phyloP scores from a whole-genome alignment of 2,113 vertebrate species.

The Eulemur macaco region DNA sequence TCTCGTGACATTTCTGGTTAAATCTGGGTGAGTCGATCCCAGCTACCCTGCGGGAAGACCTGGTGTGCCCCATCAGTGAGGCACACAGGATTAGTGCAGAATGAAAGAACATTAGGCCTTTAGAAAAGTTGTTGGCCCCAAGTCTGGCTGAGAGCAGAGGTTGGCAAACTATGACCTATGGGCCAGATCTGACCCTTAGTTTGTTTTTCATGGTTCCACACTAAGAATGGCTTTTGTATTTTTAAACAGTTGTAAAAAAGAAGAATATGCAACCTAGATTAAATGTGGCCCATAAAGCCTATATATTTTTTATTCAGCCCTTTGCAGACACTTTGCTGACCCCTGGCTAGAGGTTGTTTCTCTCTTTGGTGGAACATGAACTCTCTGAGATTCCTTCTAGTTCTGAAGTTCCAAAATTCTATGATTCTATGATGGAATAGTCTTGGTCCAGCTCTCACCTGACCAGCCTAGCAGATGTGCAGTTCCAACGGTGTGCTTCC shows the following conservation, averaged over 20 bases:
- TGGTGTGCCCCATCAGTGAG: not conserved
- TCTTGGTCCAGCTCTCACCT: not conserved
- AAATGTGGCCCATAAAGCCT: not conserved
- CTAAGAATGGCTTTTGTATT: slow-evolving; percentile 27
- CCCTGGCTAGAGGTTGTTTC: not conserved
- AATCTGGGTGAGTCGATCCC: not conserved
- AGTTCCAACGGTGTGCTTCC: not conserved
- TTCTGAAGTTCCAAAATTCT: not conserved
- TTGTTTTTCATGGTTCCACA: not conserved
- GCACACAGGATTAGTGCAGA: not conserved
- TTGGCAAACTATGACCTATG: not conserved
- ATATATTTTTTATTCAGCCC: not conserved
- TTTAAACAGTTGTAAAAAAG: not conserved
- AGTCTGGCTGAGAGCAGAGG: not conserved
- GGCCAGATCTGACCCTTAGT: not conserved
- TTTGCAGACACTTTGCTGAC: not conserved
- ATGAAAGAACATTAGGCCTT: not conserved
- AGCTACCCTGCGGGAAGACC: not conserved
- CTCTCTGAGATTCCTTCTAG: not conserved
- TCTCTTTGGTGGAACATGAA: not conserved
- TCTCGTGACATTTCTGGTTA: not conserved
- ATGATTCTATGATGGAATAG: not conserved
- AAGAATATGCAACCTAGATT: not conserved
- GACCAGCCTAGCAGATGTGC: not conserved
- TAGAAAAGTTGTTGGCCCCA: not conserved